Conservation (phyloP, 2,113 vertebrate genomes). For the Catharus bicknelli region DNA sequence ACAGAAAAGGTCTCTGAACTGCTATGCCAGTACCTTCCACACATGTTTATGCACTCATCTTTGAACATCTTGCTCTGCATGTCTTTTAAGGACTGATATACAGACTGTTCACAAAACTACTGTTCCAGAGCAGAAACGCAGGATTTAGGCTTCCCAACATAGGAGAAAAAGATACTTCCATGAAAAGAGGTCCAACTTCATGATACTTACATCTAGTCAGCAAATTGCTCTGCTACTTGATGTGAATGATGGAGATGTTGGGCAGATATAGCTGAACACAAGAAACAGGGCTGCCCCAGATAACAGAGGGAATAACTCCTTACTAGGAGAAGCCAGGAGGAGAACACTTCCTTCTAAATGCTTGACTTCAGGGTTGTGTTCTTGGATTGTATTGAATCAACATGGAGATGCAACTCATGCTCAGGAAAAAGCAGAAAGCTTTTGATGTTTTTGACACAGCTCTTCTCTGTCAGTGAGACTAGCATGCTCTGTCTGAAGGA, state of each 20-base stretch:
- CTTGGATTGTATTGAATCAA: background rate
- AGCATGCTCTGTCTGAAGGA: background rate
- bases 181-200: background rate
- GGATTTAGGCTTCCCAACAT: background rate
- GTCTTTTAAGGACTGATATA: background rate
- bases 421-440: background rate
- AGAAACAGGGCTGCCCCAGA: background rate
- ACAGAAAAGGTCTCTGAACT: background rate
- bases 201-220: background rate
- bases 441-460: background rate
- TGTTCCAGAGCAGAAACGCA: background rate
- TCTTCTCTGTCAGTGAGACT: background rate
- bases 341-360: background rate
- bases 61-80: background rate
- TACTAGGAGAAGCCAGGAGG: background rate
- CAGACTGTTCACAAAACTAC: background rate
- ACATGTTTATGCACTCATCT: background rate
- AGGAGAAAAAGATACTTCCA: background rate
- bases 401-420: background rate
- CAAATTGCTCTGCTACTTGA: background rate
- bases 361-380: background rate
- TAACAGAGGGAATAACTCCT: background rate
- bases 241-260: background rate
- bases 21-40: background rate
- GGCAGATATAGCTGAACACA: background rate